Conservation (phyloP, 2,888 invertebrate genomes). For the Lepidocyrtoides sp. region DNA sequence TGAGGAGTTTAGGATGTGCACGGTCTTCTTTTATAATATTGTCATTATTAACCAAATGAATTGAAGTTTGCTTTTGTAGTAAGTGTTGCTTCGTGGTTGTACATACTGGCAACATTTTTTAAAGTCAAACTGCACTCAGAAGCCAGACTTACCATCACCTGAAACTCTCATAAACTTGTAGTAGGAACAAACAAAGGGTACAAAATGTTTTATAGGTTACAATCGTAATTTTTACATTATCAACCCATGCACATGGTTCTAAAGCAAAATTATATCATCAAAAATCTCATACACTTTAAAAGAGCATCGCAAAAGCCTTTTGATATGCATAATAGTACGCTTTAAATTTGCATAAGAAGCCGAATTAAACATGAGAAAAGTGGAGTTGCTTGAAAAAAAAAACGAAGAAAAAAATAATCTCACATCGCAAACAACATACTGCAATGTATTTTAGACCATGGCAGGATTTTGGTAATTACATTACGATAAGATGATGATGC, state of each 20-base stretch:
- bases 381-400: slow-evolving; percentile 44
- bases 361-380: slow-evolving; percentile 63
- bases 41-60: slow-evolving; percentile 31
- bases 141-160: not conserved
- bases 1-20: not conserved
- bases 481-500: not conserved
- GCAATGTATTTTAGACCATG: not conserved
- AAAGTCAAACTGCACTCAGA: no score
- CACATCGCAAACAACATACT: not conserved
- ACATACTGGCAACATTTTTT: not conserved
- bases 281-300: not conserved
- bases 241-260: not conserved
- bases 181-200: slow-evolving; percentile 14
- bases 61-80: not conserved
- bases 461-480: slow-evolving; percentile 12
- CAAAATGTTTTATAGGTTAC: no score
- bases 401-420: slow-evolving; percentile 17
- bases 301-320: not conserved
- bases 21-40: slow-evolving; percentile 28
- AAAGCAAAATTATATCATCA: no score
- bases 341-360: slow-evolving; percentile 1
- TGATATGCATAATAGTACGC: not conserved
- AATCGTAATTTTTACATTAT: no score
- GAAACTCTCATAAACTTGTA: not conserved
- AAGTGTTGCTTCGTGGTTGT: not conserved